Percentiles rank a stretch among this genome's conserved stretches.
phyloP scores from a whole-genome alignment of 2,113 vertebrate species.

The Nematolebias whitei region DNA sequence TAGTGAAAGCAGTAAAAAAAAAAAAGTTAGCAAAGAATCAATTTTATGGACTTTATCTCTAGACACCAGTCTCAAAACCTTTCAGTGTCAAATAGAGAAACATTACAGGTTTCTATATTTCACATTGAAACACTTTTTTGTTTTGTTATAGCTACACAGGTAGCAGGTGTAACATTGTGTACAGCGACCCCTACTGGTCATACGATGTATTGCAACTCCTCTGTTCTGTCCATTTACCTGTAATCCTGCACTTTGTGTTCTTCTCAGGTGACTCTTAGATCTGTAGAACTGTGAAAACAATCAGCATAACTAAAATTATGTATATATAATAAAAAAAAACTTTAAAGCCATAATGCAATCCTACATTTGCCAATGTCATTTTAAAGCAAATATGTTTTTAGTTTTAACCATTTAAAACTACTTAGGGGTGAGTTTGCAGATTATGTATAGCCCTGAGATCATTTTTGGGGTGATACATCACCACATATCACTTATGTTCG shows the following conservation, averaged over 20 bases:
- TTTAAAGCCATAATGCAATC: no score
- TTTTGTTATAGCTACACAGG: neutral
- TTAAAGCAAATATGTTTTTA: neutral
- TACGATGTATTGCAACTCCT: conserved; percentile 36
- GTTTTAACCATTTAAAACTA: neutral
- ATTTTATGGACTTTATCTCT: no score
- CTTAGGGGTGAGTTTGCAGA: neutral
- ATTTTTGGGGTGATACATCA: conserved; percentile 26
- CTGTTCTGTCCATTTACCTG: neutral
- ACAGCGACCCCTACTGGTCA: conserved; percentile 69
- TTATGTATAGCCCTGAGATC: no score
- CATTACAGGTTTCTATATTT: no score
- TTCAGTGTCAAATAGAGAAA: no score
- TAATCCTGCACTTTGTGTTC: neutral
- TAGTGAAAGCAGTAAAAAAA: no score
- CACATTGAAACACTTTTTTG: no score
- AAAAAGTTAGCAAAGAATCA: no score
- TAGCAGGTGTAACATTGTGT: conserved; percentile 8
- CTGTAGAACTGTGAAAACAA: neutral
- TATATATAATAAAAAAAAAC: no score
- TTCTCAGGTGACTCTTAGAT: neutral
- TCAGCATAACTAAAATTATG: neutral
- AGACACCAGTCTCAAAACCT: no score
- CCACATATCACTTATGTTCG: no score
- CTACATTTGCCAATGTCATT: no score